phyloP scores from a whole-genome alignment of 2,113 vertebrate genomes.

The Xerus inauris region DNA sequence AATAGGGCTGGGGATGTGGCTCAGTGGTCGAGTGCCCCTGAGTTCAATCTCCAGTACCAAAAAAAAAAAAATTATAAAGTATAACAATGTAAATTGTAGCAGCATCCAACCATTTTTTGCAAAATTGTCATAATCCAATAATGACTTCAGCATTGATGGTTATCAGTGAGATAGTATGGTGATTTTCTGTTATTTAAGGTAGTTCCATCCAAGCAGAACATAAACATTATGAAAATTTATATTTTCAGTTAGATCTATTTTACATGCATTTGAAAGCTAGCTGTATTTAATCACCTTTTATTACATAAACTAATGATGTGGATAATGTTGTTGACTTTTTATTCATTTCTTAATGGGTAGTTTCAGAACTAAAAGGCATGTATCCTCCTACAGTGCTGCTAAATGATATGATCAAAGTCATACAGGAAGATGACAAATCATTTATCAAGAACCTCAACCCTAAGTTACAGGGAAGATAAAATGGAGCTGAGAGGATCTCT shows the following conservation, averaged over 20 bases:
- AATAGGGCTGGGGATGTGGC: too few relatives aligned
- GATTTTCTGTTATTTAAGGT: conserved; percentile 69
- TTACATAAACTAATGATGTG: conserved; percentile 76
- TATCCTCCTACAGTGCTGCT: conserved; percentile 29
- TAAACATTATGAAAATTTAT: conserved; percentile 71
- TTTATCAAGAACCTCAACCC: conserved; percentile 33
- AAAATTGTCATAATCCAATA: conserved; percentile 41
- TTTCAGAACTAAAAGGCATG: conserved; percentile 48
- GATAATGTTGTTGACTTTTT: conserved; percentile 77
- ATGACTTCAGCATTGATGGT: conserved; percentile 21
- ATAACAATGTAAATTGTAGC: not conserved
- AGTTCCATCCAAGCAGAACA: conserved; percentile 61
- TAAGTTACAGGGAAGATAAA: conserved; percentile 16
- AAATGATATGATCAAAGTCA: conserved; percentile 62
- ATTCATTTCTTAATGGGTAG: conserved; percentile 67
- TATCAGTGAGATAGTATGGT: conserved; percentile 47
- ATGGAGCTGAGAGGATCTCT: conserved; percentile 5
- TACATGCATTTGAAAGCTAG: conserved; percentile 64
- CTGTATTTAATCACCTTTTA: conserved; percentile 77
- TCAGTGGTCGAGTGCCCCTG: too few relatives aligned
- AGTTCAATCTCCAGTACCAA: too few relatives aligned
- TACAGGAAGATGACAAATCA: conserved; percentile 27
- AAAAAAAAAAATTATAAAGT: too few relatives aligned
- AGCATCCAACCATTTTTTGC: not conserved
- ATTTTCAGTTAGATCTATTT: conserved; percentile 61